These are phyloP conservation scores for Stylophora pistillata DNA, from an alignment of 64 coral and sea anemone species.

Conservation along the genomic window DNA sequence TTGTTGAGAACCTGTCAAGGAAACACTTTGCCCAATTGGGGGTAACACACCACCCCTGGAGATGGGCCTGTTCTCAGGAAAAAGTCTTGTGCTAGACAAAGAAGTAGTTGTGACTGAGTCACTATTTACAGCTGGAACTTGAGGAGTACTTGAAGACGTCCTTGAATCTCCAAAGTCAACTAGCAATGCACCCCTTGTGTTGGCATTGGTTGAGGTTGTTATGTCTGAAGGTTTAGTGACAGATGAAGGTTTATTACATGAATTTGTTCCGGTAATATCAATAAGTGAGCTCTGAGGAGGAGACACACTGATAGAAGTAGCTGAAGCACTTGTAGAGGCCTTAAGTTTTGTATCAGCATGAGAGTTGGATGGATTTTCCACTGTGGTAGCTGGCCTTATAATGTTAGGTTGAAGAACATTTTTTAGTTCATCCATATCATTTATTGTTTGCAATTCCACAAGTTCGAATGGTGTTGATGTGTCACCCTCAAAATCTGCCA, in stretches of 20 bases:
- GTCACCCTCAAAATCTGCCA: slow-evolving; percentile 89
- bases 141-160: background rate
- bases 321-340: background rate
- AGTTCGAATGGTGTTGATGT: slow-evolving; percentile 87
- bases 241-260: background rate
- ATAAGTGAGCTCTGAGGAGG: slow-evolving; percentile 18
- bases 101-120: slow-evolving; percentile 14
- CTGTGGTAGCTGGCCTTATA: background rate
- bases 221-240: background rate
- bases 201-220: background rate
- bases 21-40: slow-evolving; percentile 24
- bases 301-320: background rate
- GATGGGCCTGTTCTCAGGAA: slow-evolving; percentile 10
- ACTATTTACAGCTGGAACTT: background rate
- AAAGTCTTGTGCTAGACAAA: background rate
- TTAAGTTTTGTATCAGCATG: background rate
- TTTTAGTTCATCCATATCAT: slow-evolving; percentile 92
- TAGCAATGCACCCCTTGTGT: slow-evolving; percentile 1
- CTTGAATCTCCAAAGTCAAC: slow-evolving; percentile 16
- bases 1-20: background rate
- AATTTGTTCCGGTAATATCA: background rate
- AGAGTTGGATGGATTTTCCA: slow-evolving; percentile 20
- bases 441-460: slow-evolving; percentile 90
- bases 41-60: slow-evolving; percentile 18
- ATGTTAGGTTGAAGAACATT: slow-evolving; percentile 69